phyloP scores from a whole-genome alignment of 2,113 vertebrate species.

The Ochotona curzoniae region DNA sequence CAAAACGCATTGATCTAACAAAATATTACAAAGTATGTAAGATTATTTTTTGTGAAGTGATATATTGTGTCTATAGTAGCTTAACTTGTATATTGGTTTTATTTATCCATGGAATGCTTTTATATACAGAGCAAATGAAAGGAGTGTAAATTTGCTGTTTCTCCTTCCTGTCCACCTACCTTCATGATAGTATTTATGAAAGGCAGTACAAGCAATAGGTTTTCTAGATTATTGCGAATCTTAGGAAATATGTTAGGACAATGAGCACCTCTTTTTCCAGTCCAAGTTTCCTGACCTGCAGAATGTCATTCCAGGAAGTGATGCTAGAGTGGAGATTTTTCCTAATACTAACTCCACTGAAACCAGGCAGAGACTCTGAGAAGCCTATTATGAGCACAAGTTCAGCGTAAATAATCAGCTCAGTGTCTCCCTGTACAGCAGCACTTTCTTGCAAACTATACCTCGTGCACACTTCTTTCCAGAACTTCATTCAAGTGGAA shows the following conservation, averaged over 20 bases:
- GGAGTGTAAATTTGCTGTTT: background rate
- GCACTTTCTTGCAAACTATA: background rate
- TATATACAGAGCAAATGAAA: background rate
- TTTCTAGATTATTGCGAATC: background rate
- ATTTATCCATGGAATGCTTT: background rate
- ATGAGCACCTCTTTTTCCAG: background rate
- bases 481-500: background rate
- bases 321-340: background rate
- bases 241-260: background rate
- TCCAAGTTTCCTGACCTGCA: background rate
- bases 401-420: background rate
- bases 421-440: background rate
- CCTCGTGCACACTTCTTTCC: slow-evolving; percentile 1
- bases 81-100: background rate
- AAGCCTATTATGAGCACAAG: background rate
- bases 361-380: background rate
- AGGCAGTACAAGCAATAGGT: background rate
- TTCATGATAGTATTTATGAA: background rate
- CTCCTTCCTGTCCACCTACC: background rate
- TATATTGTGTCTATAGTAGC: background rate
- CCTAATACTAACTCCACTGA: background rate
- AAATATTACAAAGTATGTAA: background rate
- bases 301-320: background rate
- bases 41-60: slow-evolving; percentile 40
- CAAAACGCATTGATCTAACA: background rate